Evolutionary conservation across 1,140 invertebrate species (phyloP).

Genomic region (Panagrolaimus sp.): DNA sequence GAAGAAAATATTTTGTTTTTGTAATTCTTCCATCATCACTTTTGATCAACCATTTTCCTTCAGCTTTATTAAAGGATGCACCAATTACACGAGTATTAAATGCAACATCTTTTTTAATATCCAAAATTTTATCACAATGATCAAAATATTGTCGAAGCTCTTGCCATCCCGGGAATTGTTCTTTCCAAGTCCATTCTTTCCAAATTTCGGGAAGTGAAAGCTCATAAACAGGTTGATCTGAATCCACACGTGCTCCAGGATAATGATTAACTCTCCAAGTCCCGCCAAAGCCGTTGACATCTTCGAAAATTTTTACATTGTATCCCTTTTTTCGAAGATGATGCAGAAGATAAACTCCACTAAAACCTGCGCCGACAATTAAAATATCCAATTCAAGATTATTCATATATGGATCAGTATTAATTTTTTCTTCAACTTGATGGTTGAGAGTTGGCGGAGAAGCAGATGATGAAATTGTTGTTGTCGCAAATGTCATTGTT

Average conservation of each 20-base stretch:
- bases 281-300: background rate
- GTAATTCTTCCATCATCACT: background rate
- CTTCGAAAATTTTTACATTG: slow-evolving; percentile 8
- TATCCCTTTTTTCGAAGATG: background rate
- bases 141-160: background rate
- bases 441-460: too few species aligned
- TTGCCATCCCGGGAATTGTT: slow-evolving; percentile 1
- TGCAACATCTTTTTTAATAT: background rate
- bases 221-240: background rate
- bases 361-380: slow-evolving; percentile 4
- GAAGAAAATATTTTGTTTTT: background rate
- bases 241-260: slow-evolving; percentile 7
- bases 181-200: slow-evolving; percentile 4
- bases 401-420: background rate
- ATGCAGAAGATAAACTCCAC: background rate
- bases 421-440: background rate
- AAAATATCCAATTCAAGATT: slow-evolving; percentile 6
- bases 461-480: too few species aligned
- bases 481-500: too few species aligned
- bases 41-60: background rate
- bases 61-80: background rate
- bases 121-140: background rate
- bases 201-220: background rate
- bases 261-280: background rate
- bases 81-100: too few species aligned